Evolutionary conservation across 1,140 invertebrate species (phyloP), one percentile per base, ranked within the genome.

Genomic region (Drosophila hydei): DNA sequence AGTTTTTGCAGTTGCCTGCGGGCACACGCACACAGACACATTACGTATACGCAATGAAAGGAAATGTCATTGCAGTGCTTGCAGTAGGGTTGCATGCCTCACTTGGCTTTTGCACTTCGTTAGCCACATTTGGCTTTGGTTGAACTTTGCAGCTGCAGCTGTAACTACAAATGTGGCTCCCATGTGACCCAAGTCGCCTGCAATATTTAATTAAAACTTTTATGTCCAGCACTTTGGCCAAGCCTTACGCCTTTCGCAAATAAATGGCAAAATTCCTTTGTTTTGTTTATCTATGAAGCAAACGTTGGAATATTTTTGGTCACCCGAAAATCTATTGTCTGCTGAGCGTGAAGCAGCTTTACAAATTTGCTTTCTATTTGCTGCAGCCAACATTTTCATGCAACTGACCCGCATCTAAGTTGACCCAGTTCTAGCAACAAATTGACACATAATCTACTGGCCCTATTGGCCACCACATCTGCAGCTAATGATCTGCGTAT

Each of bases 141-240:
- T 30, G 42, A 60, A 60, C 38, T 67, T 48, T 48, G 1, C 14
- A 16, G 38, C 14, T 16, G 38, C 38, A 8, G 5, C 23, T 45
- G n/a, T 4, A 69, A 50, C 30, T 55, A 25, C 9, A 48, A 45
- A 21, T 50, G n/a, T 50, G 19, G n/a, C 7, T 61, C 11, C 40
- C 9, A 36, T 21, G 16, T 18, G 18, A 16, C 45, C 25, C 11
- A n/a, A 51, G 11, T 48, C 8, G n/a, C 19, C 40, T 30, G 11
- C 12, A 25, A 59, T 64, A 72, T 72, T 68, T 61, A 72, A 72
- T 61, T 61, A 61, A 60, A 72, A 72, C 48, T 61, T 68, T 68
- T 55, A n/a, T 36, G 58, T 8, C 11, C 8, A 9, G 6, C 56
- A 59, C 25, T 47, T 27, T n/a, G 19, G 14, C 43, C 43, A 36